Conservation (phyloP, 2,888 invertebrate species). For the Drymonia ruficornis region DNA sequence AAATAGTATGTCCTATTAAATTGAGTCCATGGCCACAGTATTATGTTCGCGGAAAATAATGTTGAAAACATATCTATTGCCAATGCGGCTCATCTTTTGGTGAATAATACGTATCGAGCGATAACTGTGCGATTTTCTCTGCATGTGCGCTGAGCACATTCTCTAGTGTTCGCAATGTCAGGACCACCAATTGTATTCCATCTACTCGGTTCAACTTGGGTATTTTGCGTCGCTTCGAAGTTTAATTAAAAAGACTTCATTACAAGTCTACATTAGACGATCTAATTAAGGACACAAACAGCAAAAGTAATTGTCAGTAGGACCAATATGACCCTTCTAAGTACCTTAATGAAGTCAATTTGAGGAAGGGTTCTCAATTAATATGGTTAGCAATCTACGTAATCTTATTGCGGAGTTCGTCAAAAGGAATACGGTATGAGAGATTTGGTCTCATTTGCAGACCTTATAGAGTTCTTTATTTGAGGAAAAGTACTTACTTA, state of each 20-base stretch:
- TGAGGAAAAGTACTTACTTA: neutral
- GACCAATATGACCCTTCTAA: slow-evolving; percentile 25
- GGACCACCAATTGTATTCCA: no score
- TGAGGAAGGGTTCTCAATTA: slow-evolving; percentile 38
- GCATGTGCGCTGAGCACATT: no score
- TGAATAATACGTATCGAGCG: no score
- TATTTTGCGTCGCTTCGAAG: no score
- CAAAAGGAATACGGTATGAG: slow-evolving; percentile 20
- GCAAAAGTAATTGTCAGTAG: slow-evolving; percentile 43
- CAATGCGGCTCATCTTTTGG: no score
- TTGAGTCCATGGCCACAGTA: no score
- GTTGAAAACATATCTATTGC: no score
- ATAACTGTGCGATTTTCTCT: no score
- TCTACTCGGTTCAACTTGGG: no score
- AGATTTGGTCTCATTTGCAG: slow-evolving; percentile 27
- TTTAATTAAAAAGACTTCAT: neutral
- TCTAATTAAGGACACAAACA: slow-evolving; percentile 51
- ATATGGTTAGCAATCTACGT: slow-evolving; percentile 37
- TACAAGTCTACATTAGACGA: neutral
- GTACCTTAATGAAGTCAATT: slow-evolving; percentile 45
- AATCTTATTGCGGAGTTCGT: slow-evolving; percentile 38
- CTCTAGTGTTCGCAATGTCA: no score
- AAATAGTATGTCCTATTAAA: no score
- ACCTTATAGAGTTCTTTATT: neutral
- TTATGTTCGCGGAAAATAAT: no score